phyloP scores from a whole-genome alignment of 2,113 vertebrate genomes.

The Vimba vimba region DNA sequence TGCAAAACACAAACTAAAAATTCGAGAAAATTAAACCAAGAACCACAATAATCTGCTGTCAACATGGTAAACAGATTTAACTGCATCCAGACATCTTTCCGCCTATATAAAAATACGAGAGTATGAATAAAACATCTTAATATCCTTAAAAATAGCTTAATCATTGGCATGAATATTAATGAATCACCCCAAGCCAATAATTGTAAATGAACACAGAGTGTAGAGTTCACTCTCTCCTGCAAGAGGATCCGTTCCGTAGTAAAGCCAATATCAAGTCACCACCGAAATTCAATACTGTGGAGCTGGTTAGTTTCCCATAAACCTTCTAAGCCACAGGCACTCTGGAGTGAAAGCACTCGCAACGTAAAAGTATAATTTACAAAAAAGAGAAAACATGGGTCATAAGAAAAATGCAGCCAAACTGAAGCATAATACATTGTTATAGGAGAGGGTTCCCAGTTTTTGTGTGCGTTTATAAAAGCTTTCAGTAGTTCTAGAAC shows the following conservation, averaged over 20 bases:
- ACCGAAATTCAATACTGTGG: slow-evolving; percentile 43
- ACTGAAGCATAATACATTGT: not conserved
- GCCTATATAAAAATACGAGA: not conserved
- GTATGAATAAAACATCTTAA: slow-evolving; percentile 8
- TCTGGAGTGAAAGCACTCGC: slow-evolving; percentile 2
- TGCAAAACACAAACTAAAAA: not conserved
- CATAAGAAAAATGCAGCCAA: slow-evolving; percentile 3
- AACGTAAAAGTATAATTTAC: slow-evolving; percentile 23
- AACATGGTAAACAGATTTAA: not conserved
- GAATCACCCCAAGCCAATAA: not conserved
- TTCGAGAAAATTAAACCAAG: not conserved
- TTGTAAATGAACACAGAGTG: not conserved
- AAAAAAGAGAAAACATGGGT: slow-evolving; percentile 14
- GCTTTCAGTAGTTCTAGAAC: not conserved
- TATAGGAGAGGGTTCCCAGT: not conserved
- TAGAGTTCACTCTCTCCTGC: slow-evolving; percentile 20
- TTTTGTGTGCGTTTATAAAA: not conserved
- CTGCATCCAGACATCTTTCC: not conserved
- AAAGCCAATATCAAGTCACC: slow-evolving; percentile 31
- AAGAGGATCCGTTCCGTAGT: not conserved
- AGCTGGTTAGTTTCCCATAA: slow-evolving; percentile 31
- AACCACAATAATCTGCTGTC: not conserved
- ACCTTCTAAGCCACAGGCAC: slow-evolving; percentile 43
- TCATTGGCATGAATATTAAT: not conserved
- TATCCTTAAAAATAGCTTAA: not conserved